Evolutionary conservation across 2,113 vertebrate genomes (phyloP), one percentile per base, ranked within the genome.

Genomic region (Prionailurus bengalensis): DNA sequence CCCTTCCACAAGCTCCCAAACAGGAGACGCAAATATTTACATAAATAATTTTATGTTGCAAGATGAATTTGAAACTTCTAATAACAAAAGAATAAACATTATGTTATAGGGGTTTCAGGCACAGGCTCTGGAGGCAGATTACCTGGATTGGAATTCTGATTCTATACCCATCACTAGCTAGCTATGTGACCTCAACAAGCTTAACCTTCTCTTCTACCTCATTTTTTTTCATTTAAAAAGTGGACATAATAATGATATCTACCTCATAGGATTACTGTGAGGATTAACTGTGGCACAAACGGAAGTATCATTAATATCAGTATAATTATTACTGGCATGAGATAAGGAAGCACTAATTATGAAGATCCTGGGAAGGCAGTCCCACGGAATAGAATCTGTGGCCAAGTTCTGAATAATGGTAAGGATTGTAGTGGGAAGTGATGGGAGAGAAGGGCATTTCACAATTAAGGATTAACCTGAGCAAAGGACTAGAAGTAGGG

Each of bases 61-160:
- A 81, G 63, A 70, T 70, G 15, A 89, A 81, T 25, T 4, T 85
- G 81, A 31, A 23, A 51, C 14, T 48, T 78, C 74, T 48, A 31
- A 71, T 8, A 76, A 88, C 10, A 93, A 27, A 53, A 78, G 33
- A 61, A 66, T 33, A 86, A 63, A 79, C 23, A 82, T 13, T 21
- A 6, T 1, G 0, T 58, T 23, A 29, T 0, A 48, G 21, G 11
- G 36, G 36, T 87, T 33, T 2, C 3, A 2, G 48, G 4, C 42
- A 48, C 55, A n/a, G 19, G 14, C 48, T 76, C 39, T 42, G 36
- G 48, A 63, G 65, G 42, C 36, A 70, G 80, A 74, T 55, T 33
- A 39, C 36, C 78, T 21, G 13, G 2, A 4, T 0, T 29, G 25
- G 39, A 68, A 78, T 42, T 70, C 76, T 36, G 65, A 48, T n/a